Evolutionary conservation across 2,797 vertebrate species (phyloP), one percentile per base, ranked within the genome.

Genomic region (Thalassophryne amazonica): DNA sequence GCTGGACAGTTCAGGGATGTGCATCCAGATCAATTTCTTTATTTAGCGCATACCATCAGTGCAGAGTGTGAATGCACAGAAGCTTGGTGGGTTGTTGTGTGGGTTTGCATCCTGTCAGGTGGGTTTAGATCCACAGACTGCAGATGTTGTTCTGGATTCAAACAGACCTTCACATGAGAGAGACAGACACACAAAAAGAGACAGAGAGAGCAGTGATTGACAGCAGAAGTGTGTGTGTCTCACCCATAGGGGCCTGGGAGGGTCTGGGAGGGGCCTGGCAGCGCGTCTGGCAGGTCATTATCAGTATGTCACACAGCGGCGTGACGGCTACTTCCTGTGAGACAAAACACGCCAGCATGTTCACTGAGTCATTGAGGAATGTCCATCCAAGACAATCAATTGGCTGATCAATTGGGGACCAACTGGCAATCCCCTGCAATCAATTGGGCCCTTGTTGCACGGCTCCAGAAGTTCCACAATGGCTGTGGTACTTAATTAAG

Each of bases 401-500:
- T 51, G 68, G 55, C 40, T 40, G 65, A 89, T 90, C 89, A 89
- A 89, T 92, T 79, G 87, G 75, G 68, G 85, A 81, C 86, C 87
- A 88, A 87, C 81, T 85, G 81, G 81, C 86, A 81, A 88, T 88
- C 86, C 87, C 75, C 60, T 61, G 73, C 86, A 86, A 90, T 91
- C 90, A 87, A 91, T 92, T 80, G 50, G 24, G 52, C 70, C 85
- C 88, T 91, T 85, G 90, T 90, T 92, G 83, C 83, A 42, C 48
- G 72, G 80, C 67, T 78, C 68, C 69, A 71, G 61, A 83, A 88
- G 84, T 50, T 86, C 73, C 86, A 87, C 82, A 86, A 78, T 80
- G 77, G 80, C 87, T 83, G 85, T 85, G 86, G 72, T 89, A 89
- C 91, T 91, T 91, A 92, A 92, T 92, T 88, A 91, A 89, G 87